Base-by-base conservation (phyloP, 2,888 invertebrate species). In the Cerastis leucographa region DNA sequence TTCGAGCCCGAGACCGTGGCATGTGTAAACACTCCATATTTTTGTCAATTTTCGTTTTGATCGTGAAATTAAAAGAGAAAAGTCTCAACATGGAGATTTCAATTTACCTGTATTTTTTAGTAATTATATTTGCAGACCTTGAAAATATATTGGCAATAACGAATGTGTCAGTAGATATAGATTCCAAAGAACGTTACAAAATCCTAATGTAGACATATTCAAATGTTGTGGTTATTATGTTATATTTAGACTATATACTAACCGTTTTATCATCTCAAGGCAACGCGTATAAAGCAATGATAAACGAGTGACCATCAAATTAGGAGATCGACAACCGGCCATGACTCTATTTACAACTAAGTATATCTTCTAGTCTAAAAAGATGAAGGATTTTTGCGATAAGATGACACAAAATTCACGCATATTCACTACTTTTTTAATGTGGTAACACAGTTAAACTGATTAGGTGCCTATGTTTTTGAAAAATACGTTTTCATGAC, bases 321-420 rank as follows among this genome's bases (percentile, higher is more conserved):
- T 94, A 94, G 90, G 95, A 96, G 96, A 96, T 96, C 96, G 95
- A 94, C 93, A 95, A 94, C 95, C 96, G 95, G 88, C 96, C 96
- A 82, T 96, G 96, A 96, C 96, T 96, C 92, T 93, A 93, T 95
- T 95, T 95, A 91, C 92, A 90, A 90, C 86, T 88, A 89, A 83
- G 78, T 83, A 35, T 83, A 83, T 91, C 89, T 90, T 85, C 77
- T 86, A 90, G 90, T 90, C 91, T 91, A 86, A 84, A 94, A 94
- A 92, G 91, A 88, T 88, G 93, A 95, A 95, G 95, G 95, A 94
- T 95, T 92, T 93, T 88, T 85, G 90, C 89, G 96, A 96, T 96
- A 96, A 95, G 91, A 85, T 93, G 95, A 93, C 94, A 94, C 92
- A 92, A 89, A 91, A 91, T 88, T 83, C 82, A 89, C 79, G 87